A percentile compares a stretch with the other conserved stretches of the same genome.
phyloP scores from a whole-genome alignment of 2,797 vertebrate genomes.

The Erpetoichthys calabaricus region DNA sequence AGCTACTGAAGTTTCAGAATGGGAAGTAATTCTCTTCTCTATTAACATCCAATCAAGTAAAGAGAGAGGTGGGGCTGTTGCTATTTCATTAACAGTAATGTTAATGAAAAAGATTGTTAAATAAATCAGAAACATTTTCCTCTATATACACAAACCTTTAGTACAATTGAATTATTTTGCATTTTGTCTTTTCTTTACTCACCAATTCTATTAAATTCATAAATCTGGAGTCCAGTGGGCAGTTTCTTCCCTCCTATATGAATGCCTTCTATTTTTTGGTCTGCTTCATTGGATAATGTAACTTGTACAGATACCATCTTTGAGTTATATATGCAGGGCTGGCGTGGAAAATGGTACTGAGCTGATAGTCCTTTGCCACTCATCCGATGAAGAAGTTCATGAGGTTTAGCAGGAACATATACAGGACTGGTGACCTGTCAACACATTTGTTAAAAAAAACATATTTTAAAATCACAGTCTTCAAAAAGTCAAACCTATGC shows the following conservation, averaged over 20 bases:
- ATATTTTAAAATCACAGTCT: neutral
- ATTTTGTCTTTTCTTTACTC: constrained; percentile 21
- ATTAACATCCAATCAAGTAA: too few relatives aligned
- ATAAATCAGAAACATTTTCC: too few relatives aligned
- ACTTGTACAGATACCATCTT: constrained; percentile 76
- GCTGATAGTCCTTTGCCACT: constrained; percentile 83
- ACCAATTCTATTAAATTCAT: constrained; percentile 77
- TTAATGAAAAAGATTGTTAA: too few relatives aligned
- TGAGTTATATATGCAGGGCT: constrained; percentile 64
- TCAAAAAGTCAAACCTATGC: neutral
- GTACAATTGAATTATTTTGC: too few relatives aligned
- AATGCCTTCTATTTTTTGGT: constrained; percentile 67
- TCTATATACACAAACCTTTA: too few relatives aligned
- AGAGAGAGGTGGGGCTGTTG: too few relatives aligned
- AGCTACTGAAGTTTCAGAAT: too few relatives aligned
- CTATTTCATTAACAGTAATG: too few relatives aligned
- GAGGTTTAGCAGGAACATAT: constrained; percentile 61
- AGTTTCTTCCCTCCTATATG: constrained; percentile 59
- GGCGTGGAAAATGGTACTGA: constrained; percentile 75
- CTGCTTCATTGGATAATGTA: constrained; percentile 64
- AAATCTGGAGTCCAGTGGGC: constrained; percentile 53
- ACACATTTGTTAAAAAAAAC: constrained; percentile 11
- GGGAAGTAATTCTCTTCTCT: too few relatives aligned
- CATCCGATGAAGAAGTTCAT: constrained; percentile 85
- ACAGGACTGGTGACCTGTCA: constrained; percentile 58